Percentiles rank a stretch among this genome's conserved stretches.
phyloP scores from a whole-genome alignment of 1,140 invertebrate genomes.

The Stegodyphus dumicola region DNA sequence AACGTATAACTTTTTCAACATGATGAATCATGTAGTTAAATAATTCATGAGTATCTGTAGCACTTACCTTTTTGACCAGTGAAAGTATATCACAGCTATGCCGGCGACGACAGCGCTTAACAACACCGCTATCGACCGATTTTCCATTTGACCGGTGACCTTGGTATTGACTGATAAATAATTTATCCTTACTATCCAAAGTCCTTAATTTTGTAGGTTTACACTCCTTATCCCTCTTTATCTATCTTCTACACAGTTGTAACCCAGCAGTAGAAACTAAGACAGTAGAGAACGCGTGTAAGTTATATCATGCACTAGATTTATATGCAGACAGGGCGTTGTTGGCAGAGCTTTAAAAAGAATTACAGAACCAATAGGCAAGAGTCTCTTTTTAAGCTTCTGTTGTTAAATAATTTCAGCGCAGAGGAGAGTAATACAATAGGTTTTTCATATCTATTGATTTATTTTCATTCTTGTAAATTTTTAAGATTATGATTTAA shows the following conservation, averaged over 20 bases:
- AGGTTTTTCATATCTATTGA: background rate
- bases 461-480: background rate
- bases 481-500: background rate
- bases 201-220: background rate
- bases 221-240: background rate
- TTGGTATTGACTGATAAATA: constrained; percentile 6
- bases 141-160: constrained; percentile 27
- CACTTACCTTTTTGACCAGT: constrained; percentile 44
- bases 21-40: too few species aligned
- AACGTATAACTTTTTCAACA: too few species aligned
- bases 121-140: constrained; percentile 41
- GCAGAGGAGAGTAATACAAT: background rate
- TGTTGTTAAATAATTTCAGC: background rate
- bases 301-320: background rate
- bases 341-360: background rate
- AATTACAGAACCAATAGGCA: background rate
- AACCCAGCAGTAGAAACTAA: background rate
- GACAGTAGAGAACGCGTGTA: background rate
- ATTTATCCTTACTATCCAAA: constrained; percentile 2
- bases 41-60: background rate
- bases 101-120: constrained; percentile 34
- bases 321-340: background rate
- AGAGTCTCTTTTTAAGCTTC: background rate
- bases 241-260: background rate
- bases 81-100: constrained; percentile 36